Percentiles rank a stretch among this genome's conserved stretches.
phyloP scores from a whole-genome alignment of 2,797 vertebrate species.

The Crenuchus spilurus region DNA sequence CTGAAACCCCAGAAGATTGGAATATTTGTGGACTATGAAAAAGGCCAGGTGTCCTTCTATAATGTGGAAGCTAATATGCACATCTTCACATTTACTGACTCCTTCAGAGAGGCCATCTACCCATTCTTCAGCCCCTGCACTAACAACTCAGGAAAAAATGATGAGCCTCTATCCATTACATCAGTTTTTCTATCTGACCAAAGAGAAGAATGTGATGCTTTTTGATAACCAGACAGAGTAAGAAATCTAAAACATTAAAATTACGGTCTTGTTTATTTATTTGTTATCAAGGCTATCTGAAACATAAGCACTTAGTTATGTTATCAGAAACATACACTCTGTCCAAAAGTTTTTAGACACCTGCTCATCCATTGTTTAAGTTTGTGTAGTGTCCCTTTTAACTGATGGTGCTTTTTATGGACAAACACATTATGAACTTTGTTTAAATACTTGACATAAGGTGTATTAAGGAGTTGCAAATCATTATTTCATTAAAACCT shows the following conservation, averaged over 20 bases:
- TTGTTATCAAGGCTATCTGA: too few species aligned
- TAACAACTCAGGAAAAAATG: slow-evolving; percentile 74
- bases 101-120: slow-evolving; percentile 67
- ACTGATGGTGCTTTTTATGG: too few species aligned
- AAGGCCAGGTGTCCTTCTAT: slow-evolving; percentile 80
- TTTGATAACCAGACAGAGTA: not conserved
- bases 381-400: too few species aligned
- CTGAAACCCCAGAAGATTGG: slow-evolving; percentile 70
- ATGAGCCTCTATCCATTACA: slow-evolving; percentile 71
- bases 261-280: not conserved
- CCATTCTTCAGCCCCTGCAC: slow-evolving; percentile 79
- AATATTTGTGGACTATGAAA: slow-evolving; percentile 76
- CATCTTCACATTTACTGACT: slow-evolving; percentile 75
- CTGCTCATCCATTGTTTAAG: too few species aligned
- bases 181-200: slow-evolving; percentile 52
- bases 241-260: not conserved
- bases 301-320: too few species aligned
- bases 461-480: too few species aligned
- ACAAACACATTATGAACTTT: too few species aligned
- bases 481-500: too few species aligned
- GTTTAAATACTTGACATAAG: too few species aligned
- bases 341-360: too few species aligned
- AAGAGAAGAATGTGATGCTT: slow-evolving; percentile 35
- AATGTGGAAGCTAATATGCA: slow-evolving; percentile 72
- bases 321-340: too few species aligned